Conservation (phyloP, 2,888 invertebrate genomes). For the Chloroclysta siterata region DNA sequence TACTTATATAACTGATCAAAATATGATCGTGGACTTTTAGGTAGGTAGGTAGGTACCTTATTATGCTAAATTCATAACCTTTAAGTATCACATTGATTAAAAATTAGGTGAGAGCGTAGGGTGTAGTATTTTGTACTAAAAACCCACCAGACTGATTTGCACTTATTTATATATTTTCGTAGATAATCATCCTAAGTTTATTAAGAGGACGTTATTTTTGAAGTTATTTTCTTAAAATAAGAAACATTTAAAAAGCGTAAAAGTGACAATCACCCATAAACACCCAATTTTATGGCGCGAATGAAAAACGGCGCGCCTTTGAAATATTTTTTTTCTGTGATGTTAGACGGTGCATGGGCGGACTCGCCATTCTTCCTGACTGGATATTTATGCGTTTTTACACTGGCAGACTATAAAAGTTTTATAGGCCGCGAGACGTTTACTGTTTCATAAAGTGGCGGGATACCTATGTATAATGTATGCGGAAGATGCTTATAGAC, state of each 20-base stretch:
- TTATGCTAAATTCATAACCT: too few species aligned
- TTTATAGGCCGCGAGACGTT: constrained; percentile 80
- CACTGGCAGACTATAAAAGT: constrained; percentile 79
- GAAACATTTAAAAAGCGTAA: constrained; percentile 53
- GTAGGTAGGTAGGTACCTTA: neutral
- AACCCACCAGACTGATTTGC: too few species aligned
- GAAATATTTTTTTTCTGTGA: constrained; percentile 77
- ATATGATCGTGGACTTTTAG: too few species aligned
- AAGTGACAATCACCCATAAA: constrained; percentile 72
- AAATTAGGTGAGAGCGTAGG: too few species aligned
- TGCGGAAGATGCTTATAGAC: constrained; percentile 73
- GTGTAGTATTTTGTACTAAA: too few species aligned
- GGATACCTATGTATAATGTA: constrained; percentile 47
- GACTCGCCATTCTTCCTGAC: constrained; percentile 69
- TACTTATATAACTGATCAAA: too few species aligned
- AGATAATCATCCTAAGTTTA: too few species aligned
- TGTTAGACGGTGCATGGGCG: constrained; percentile 59
- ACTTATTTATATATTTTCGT: too few species aligned
- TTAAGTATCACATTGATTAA: too few species aligned
- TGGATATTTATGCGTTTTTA: constrained; percentile 75
- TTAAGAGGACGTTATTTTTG: neutral
- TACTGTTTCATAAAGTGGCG: constrained; percentile 81
- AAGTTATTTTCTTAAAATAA: neutral
- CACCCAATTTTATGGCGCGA: constrained; percentile 75
- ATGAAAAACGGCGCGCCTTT: constrained; percentile 78